phyloP scores from a whole-genome alignment of 2,797 vertebrate species.

The Phrynocephalus guinanensis region DNA sequence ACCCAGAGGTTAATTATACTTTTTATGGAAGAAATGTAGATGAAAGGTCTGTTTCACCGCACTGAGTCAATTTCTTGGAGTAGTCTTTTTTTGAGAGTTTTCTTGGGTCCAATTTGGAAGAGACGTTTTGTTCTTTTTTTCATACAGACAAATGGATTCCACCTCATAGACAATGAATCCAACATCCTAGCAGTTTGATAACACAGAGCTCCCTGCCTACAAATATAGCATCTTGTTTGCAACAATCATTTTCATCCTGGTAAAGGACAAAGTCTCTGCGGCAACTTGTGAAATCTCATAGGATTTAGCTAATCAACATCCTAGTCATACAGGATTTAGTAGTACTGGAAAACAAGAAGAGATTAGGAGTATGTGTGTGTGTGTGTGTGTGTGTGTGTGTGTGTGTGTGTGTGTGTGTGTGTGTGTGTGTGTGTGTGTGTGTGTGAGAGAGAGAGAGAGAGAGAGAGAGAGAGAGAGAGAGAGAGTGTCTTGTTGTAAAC shows the following conservation, averaged over 20 bases:
- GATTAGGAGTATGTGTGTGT: background rate
- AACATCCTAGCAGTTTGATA: conserved; percentile 9
- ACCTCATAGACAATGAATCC: conserved; percentile 11
- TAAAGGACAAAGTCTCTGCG: background rate
- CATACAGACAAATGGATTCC: conserved; percentile 24
- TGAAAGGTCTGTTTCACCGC: conserved; percentile 19
- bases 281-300: background rate
- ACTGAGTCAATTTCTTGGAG: conserved; percentile 16
- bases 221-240: background rate
- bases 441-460: no score
- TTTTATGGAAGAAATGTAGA: conserved; percentile 11
- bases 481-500: background rate
- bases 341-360: conserved; percentile 17
- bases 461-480: background rate
- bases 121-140: background rate
- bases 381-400: no score
- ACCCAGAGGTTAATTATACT: conserved; percentile 7
- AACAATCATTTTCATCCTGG: background rate
- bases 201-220: background rate
- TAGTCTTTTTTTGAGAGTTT: conserved; percentile 26
- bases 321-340: background rate
- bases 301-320: conserved; percentile 36
- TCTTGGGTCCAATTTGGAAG: background rate
- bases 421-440: no score
- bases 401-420: background rate